Evolutionary conservation across 2,797 vertebrate genomes (phyloP).

Genomic region (Pangasius macronema): DNA sequence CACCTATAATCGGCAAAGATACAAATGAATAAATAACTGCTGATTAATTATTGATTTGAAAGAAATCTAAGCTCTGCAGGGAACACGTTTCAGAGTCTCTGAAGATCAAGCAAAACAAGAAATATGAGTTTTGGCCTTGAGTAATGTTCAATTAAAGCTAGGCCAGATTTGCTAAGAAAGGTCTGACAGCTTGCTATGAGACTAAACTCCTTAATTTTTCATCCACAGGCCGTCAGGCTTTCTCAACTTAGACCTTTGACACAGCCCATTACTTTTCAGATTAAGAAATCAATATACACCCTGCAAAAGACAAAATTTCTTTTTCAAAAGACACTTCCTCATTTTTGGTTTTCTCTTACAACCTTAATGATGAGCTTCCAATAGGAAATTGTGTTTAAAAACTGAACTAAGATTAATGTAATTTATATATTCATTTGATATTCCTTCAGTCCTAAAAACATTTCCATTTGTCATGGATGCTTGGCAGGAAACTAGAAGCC

Average conservation of each 20-base stretch:
- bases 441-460: not conserved
- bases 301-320: not conserved
- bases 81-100: conserved; percentile 71
- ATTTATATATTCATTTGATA: not conserved
- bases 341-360: not conserved
- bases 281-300: not conserved
- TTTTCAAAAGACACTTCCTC: not conserved
- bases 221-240: conserved; percentile 13
- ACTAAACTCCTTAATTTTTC: conserved; percentile 25
- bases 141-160: conserved; percentile 81
- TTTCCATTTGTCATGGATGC: not conserved
- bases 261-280: not conserved
- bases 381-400: not conserved
- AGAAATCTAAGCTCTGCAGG: conserved; percentile 70
- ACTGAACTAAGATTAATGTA: not conserved
- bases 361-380: not conserved
- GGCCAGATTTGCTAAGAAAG: conserved; percentile 67
- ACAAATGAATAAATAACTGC: conserved; percentile 80
- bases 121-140: conserved; percentile 79
- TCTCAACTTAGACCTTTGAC: conserved; percentile 11
- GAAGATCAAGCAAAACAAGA: conserved; percentile 77
- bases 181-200: conserved; percentile 63
- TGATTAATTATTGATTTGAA: conserved; percentile 79
- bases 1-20: conserved; percentile 76
- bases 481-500: not conserved